Base-by-base conservation (phyloP, 1,140 invertebrate species). In the Atopsyche davidsoni region DNA sequence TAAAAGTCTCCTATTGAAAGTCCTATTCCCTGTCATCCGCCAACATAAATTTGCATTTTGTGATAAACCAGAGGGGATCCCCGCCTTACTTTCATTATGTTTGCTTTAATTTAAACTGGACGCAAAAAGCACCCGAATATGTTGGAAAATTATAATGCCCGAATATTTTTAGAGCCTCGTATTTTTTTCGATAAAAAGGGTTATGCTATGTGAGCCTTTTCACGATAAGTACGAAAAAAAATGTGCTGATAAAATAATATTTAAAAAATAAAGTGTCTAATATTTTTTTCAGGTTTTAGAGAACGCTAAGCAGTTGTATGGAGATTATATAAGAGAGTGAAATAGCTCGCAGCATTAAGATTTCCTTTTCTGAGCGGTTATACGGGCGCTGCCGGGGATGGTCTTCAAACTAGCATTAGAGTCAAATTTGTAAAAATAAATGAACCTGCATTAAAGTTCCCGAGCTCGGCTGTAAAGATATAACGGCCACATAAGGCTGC, bases 31-130 rank as follows among this genome's bases (percentile, higher is more conserved):
- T 41, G 41, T 42, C 32, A 51, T 46, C 49, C 38, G 32, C 24
- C 42, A 42, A 52, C 41, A 52, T 42, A 45, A 53, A 57, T 57
- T 57, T 57, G 55, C 50, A 57, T 57, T 48, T 56, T 47, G 38
- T 52, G 45, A 52, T 48, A 46, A 50, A 46, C 31, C 28, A 36
- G 42, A 40, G 24, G 19, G 36, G 38, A 46, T 52, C 18, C 18
- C 19, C 36, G 7, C n/a, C 36, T 39, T 39, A 39, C 19, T 39
- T 39, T 39, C 36, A 39, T 39, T 39, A 39, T 39, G 18, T 39
- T 39, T 39, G 36, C 36, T 39, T 39, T 39, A 39, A 39, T 39
- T 39, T 39, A 17, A 39, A 39, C 36, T 39, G 36, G 14, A 39
- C 36, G 36, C 11, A 39, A n/a, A 39, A 39, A 39, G 14, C 16